Evolutionary conservation across 2,888 invertebrate genomes (phyloP), one percentile per base, ranked within the genome.

Genomic region (Aporophyla nigra): DNA sequence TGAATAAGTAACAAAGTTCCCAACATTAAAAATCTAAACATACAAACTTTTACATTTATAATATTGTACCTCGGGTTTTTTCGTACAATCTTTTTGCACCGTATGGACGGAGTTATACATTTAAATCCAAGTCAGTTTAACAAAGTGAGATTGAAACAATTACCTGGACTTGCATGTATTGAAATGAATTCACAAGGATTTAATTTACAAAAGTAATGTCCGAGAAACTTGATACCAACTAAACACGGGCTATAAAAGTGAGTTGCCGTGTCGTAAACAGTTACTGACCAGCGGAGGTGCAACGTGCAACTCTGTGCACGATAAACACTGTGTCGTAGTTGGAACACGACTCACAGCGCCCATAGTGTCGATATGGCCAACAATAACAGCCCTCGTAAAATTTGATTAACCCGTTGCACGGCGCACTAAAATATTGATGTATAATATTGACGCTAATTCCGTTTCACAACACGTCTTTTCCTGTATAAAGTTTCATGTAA

Each of bases 341-440:
- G 87, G 86, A 86, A 87, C 49, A 83, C 85, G 71, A 40, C 53
- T 27, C 33, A 73, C 86, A 75, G 56, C 66, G 54, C 21, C 74
- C 74, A 67, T 77, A 74, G 65, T 71, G 76, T 76, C 85, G 83
- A 79, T 83, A 83, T 76, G 73, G 69, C 67, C 72, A 74, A 74
- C 83, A 86, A 76, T 87, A 85, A 85, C 73, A 72, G 75, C 68
- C 61, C 79, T 83, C 87, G 83, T 87, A 85, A 87, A 87, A 85
- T 87, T 87, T 88, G 79, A 87, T 87, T 87, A 87, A 85, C 78
- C 85, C 78, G 75, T 62, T 74, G 76, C 81, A 76, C 56, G 76
- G 63, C 67, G 82, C 78, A 79, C 70, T 84, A 74, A 86, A 87
- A 83, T 78, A 87, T 84, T 84, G 74, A 83, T 71, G 76, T 68